A percentile compares a stretch with the other conserved stretches of the same genome.
phyloP scores from a whole-genome alignment of 2,113 vertebrate species.

The Ranitomeya imitator region DNA sequence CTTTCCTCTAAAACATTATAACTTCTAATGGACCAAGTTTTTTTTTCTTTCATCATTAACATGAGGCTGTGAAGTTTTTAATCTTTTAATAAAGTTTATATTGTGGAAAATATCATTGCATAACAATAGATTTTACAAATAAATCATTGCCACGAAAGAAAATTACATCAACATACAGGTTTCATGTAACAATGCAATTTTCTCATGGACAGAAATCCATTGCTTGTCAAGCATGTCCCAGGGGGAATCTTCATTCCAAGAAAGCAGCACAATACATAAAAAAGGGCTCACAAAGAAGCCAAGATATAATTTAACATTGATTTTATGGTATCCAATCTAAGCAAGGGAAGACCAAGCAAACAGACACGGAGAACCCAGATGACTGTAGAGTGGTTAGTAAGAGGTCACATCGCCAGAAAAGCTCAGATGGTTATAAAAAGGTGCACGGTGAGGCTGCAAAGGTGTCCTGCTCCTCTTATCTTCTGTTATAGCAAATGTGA shows the following conservation, averaged over 20 bases:
- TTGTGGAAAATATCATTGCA: not conserved
- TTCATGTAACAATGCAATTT: not conserved
- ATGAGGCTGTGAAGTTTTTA: no score
- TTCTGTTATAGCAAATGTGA: conserved; percentile 6
- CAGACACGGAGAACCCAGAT: not conserved
- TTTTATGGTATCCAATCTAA: conserved; percentile 19
- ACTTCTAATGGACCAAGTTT: no score
- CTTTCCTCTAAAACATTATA: no score
- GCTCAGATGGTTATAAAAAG: not conserved
- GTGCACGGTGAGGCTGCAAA: not conserved
- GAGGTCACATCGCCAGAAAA: not conserved
- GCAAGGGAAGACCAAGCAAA: not conserved
- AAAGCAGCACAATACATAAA: no score
- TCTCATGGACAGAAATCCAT: not conserved
- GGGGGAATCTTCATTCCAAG: no score
- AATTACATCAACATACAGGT: not conserved
- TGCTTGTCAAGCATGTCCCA: not conserved
- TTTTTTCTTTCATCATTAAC: no score
- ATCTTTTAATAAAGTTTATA: not conserved
- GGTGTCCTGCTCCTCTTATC: not conserved
- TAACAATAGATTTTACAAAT: not conserved
- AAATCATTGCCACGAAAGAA: not conserved
- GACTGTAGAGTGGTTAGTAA: not conserved
- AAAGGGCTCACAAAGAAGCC: no score
- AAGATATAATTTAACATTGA: conserved; percentile 46